Evolutionary conservation across 1,140 invertebrate species (phyloP).

Genomic region (Papilio polyxenes): DNA sequence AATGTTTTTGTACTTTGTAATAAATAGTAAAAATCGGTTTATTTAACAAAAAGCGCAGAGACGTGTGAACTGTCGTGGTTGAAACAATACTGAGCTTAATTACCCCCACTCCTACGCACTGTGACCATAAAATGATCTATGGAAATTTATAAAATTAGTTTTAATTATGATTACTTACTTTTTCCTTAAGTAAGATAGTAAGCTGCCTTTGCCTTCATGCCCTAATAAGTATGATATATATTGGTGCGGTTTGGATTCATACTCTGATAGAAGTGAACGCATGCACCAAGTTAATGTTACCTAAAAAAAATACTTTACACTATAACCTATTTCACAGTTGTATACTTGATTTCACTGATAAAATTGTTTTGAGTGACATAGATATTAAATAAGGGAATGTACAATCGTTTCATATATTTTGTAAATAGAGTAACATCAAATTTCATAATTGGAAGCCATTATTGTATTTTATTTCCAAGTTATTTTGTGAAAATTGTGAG

Average conservation of each 20-base stretch:
- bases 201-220: constrained; percentile 93
- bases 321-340: too few species aligned
- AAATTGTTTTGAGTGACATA: too few species aligned
- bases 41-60: neutral
- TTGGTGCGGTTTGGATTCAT: constrained; percentile 88
- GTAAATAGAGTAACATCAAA: too few species aligned
- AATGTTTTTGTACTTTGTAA: too few species aligned
- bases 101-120: neutral
- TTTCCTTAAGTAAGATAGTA: constrained; percentile 90
- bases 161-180: constrained; percentile 78
- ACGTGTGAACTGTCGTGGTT: neutral
- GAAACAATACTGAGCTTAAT: neutral
- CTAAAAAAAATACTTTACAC: constrained; percentile 62
- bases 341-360: too few species aligned
- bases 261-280: constrained; percentile 87
- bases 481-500: too few species aligned
- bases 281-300: constrained; percentile 90
- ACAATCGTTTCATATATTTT: too few species aligned
- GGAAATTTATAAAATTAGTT: neutral
- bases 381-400: too few species aligned
- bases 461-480: too few species aligned
- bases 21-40: too few species aligned
- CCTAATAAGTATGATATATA: constrained; percentile 92
- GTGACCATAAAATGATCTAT: neutral
- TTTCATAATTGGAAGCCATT: too few species aligned